Evolutionary conservation across 1,140 invertebrate genomes (phyloP), one percentile per base, ranked within the genome.

Genomic region (Ectropis grisescens): DNA sequence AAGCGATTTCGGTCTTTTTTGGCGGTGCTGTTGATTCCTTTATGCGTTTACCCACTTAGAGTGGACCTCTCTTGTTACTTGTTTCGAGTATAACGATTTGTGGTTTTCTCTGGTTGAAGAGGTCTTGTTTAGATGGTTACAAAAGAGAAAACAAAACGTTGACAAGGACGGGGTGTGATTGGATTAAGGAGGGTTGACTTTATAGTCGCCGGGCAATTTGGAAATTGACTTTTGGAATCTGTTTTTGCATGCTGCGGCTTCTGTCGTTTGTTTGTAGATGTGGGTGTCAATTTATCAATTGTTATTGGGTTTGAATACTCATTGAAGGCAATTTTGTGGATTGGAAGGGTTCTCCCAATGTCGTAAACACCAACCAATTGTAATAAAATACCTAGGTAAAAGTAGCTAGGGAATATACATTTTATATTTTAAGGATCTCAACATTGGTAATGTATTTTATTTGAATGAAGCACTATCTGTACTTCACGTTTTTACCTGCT

Each of bases 141-240:
- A 64, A 62, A 58, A 64, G 41, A 64, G 46, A 52, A 62, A 76
- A 76, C 71, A 75, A 80, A 80, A 76, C 60, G 75, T 74, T 76
- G 70, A 75, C 70, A 76, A 67, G 67, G 54, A 53, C 57, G 45
- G 66, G 67, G 67, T 72, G 65, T 64, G 71, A 80, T 76, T 59
- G 71, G 61, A 76, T 80, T 75, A 80, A 60, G 69, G 68, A 69
- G 75, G 75, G 74, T 76, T 74, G 64, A 70, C 62, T 74, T 75
- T 71, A 79, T 68, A 58, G 59, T 72, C 56, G 60, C 52, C 42
- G 49, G 46, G 64, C 75, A 71, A 74, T 81, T 81, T 81, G 58
- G 57, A 81, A 70, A 81, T 81, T 81, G 72, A 74, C 68, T 78
- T 60, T 40, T 36, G 62, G 49, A 69, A 75, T 80, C 69, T 78